Evolutionary conservation across 2,113 vertebrate genomes (phyloP).

Genomic region (Thunnus thynnus): DNA sequence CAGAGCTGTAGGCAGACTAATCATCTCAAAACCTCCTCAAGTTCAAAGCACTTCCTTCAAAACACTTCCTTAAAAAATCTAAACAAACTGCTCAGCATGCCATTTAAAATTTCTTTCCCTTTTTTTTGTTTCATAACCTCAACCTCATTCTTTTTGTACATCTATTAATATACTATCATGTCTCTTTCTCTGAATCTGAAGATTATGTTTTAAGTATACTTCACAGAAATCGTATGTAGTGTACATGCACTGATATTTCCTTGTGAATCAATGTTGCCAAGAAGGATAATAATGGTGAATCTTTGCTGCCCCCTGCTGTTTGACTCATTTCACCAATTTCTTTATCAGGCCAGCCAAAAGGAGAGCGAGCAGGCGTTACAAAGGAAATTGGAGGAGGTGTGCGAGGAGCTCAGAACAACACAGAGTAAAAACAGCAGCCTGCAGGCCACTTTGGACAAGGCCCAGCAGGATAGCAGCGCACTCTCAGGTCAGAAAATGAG

Average conservation of each 20-base stretch:
- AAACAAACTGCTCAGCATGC: neutral
- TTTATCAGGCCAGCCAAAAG: slow-evolving; percentile 84
- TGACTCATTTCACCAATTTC: neutral
- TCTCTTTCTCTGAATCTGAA: neutral
- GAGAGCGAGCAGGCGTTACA: slow-evolving; percentile 89
- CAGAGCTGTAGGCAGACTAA: neutral
- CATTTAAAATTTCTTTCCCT: neutral
- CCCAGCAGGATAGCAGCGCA: slow-evolving; percentile 86
- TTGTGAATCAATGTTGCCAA: neutral
- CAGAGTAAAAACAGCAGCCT: slow-evolving; percentile 88
- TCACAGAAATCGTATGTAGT: neutral
- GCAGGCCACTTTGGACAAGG: slow-evolving; percentile 86
- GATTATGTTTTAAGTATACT: neutral
- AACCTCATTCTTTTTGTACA: neutral
- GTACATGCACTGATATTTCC: neutral
- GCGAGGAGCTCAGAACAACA: slow-evolving; percentile 88
- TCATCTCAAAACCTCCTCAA: neutral
- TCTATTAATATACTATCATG: neutral
- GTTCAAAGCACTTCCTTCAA: slow-evolving; percentile 6
- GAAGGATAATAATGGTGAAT: neutral
- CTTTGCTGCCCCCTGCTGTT: slow-evolving; percentile 67
- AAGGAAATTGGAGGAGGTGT: slow-evolving; percentile 91
- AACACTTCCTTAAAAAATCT: neutral
- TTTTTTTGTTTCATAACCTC: neutral
- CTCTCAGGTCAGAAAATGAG: slow-evolving; percentile 84